Evolutionary conservation across 2,888 invertebrate species (phyloP).

Genomic region (Cryptophagus acutangulus): DNA sequence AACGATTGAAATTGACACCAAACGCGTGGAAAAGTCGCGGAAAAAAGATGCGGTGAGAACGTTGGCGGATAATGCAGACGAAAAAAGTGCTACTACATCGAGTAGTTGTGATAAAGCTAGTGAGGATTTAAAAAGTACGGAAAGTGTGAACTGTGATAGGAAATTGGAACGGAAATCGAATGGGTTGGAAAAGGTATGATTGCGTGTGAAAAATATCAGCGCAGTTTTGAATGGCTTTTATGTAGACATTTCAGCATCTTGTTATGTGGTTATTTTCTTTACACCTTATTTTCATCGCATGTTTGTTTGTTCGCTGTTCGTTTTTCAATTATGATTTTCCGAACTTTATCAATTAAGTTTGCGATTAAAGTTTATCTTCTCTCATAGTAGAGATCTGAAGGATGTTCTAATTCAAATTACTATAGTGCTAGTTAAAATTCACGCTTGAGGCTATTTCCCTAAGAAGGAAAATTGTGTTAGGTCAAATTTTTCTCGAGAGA

Average conservation of each 20-base stretch:
- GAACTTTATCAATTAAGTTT: no score
- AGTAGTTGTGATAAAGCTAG: conserved; percentile 9
- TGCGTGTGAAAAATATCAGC: no score
- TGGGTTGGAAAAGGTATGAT: conserved; percentile 24
- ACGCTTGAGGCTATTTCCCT: no score
- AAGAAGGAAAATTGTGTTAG: no score
- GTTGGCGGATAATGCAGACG: background rate
- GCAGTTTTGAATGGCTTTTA: no score
- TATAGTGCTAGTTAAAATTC: background rate
- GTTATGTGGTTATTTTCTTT: no score
- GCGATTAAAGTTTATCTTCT: no score
- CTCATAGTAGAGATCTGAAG: no score
- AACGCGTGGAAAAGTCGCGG: background rate
- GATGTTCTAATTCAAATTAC: no score
- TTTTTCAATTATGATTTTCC: background rate
- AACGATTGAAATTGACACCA: conserved; percentile 8
- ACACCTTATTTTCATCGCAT: background rate
- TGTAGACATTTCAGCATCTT: no score
- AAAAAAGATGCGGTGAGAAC: conserved; percentile 5
- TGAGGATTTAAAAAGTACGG: conserved; percentile 11
- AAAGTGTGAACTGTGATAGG: conserved; percentile 21
- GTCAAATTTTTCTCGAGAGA: no score
- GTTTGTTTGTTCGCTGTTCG: background rate
- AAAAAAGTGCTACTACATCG: conserved; percentile 6
- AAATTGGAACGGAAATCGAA: conserved; percentile 17